These are phyloP conservation scores for Heterochromis multidens DNA, from an alignment of 2,113 vertebrate genomes.

Conservation along the genomic window DNA sequence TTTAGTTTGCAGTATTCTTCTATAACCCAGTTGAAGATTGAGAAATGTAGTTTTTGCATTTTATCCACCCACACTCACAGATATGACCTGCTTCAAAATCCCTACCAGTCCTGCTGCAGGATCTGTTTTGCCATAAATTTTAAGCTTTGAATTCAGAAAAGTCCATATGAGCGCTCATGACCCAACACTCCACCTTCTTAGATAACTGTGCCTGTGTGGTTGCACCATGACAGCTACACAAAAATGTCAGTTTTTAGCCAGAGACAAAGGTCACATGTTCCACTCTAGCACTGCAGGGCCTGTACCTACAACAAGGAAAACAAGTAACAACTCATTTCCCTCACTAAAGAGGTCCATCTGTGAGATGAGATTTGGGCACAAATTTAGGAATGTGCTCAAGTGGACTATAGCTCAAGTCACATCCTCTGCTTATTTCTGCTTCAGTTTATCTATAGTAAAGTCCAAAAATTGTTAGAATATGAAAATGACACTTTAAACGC, in stretches of 20 bases:
- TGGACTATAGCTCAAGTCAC: not conserved
- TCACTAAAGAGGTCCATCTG: not conserved
- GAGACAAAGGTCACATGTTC: slow-evolving; percentile 13
- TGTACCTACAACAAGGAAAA: not conserved
- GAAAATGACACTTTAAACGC: not conserved
- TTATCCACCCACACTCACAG: too few relatives aligned
- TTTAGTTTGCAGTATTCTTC: too few relatives aligned
- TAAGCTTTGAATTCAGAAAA: not conserved
- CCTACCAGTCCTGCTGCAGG: not conserved
- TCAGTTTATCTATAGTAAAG: not conserved
- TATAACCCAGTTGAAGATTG: too few relatives aligned
- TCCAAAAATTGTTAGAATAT: not conserved
- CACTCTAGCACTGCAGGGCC: not conserved
- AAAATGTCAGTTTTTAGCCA: slow-evolving; percentile 5
- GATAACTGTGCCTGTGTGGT: not conserved
- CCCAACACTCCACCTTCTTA: not conserved
- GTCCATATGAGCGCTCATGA: not conserved
- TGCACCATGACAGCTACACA: slow-evolving; percentile 16
- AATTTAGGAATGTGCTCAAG: not conserved
- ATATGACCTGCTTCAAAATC: too few relatives aligned
- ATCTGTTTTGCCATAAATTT: not conserved
- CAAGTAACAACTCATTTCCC: too few relatives aligned
- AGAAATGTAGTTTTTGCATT: not conserved
- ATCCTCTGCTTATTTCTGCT: not conserved
- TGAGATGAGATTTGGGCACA: not conserved